Evolutionary conservation across 2,113 vertebrate species (phyloP), one percentile per base, ranked within the genome.

Genomic region (Hiodon tergisus): DNA sequence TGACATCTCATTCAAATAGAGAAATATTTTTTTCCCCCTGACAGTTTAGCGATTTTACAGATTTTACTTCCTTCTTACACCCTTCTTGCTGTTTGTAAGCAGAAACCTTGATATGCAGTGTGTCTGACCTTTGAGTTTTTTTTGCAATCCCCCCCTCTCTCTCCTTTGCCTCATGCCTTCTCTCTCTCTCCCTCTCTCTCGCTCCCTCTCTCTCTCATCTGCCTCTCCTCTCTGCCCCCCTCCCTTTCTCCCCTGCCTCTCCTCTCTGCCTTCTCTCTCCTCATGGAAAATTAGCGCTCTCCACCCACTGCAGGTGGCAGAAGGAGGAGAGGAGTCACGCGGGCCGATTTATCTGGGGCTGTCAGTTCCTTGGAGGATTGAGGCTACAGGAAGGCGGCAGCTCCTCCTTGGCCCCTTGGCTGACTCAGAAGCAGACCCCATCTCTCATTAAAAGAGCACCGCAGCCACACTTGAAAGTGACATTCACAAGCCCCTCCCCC

Each of bases 401-500:
- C 83, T 85, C 88, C 87, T 91, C 82, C 91, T 89, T 86, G 88
- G 89, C 89, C 89, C 91, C 88, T 91, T 86, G 81, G 85, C 85
- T 90, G 91, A 86, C 87, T 93, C 86, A 77, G 81, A 92, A 92
- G 88, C 89, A 91, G 89, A 92, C 90, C 89, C 88, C 78, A 83
- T 91, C 91, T 90, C 87, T 94, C 90, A 92, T 92, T 94, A 91
- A 91, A 89, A 91, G 88, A 90, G 89, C 89, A 81, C 82, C 76
- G 87, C 86, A 86, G 83, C 86, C 87, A 86, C 91, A 93, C 88
- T 92, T 91, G 90, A 93, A 91, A 92, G 90, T 86, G 90, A 89
- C 90, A 88, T 85, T 90, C 87, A 88, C 79, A 81, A 89, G 88
- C 80, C 88, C 84, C 77, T 85, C 76, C 81, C 67, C 78, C 67